Base-by-base conservation (phyloP, 2,113 vertebrate genomes). In the Boleophthalmus pectinirostris region DNA sequence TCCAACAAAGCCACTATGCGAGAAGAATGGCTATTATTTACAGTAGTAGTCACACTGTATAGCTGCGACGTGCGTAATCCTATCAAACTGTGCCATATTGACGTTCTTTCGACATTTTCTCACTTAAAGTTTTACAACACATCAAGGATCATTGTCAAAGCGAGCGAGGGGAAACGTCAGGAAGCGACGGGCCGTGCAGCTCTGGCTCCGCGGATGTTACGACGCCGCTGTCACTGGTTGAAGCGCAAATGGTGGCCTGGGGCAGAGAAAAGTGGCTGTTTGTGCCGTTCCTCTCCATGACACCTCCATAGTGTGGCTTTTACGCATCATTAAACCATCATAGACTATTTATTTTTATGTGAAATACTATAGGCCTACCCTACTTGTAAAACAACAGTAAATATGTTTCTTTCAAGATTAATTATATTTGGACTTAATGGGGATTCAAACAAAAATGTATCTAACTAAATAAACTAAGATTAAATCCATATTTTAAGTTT, bases 121-220 rank as follows among this genome's bases (percentile, higher is more conserved):
- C 18, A 20, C 61, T 64, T 60, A 38, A 64, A 64, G 61, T 64
- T 64, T 64, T 64, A 64, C 61, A 64, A 18, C 61, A 33, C 61
- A n/a, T 38, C 33, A 10, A 64, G 61, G 29, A 64, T 38, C 61
- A 18, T 38, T 64, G 61, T 64, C 61, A 64, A 13, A 38, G 33
- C 16, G 61, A 38, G 61, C 10, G 25, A 38, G 18, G 29, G 20
- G 20, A 38, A 33, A 20, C 33, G 61, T 64, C 61, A 64, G 16
- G 60, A 12, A 63, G 61, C 61, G 33, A 64, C 61, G 16, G 61
- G 18, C 61, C 61, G 33, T 64, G 20, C 0, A 64, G 29, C 18
- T 64, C 33, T 38, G 60, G 33, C 61, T n/a, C 33, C 9, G 61
- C 15, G 61, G 61, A 20, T 35, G 61, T 64, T 35, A 64, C 61